Conservation (phyloP, 2,888 invertebrate species). For the Meliscaeva auricollis region DNA sequence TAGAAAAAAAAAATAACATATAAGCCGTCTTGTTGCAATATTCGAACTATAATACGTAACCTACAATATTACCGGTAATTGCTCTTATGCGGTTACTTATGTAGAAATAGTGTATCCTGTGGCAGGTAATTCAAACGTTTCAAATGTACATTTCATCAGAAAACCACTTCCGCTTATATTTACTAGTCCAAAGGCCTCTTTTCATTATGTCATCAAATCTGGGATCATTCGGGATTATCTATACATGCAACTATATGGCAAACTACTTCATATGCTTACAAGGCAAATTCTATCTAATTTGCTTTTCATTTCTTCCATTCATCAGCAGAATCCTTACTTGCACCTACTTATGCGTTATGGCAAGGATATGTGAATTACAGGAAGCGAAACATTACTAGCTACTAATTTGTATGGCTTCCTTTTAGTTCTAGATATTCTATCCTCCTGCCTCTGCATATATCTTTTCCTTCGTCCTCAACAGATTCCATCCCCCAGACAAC, state of each 20-base stretch:
- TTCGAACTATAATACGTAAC: too few relatives aligned
- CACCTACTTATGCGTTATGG: slow-evolving; percentile 25
- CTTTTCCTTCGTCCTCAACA: too few relatives aligned
- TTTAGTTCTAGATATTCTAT: background rate
- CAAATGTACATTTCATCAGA: background rate
- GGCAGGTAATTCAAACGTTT: background rate
- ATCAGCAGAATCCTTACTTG: slow-evolving; percentile 38
- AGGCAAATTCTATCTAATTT: slow-evolving; percentile 48
- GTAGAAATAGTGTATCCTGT: background rate
- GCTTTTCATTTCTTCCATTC: slow-evolving; percentile 25
- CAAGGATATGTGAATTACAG: slow-evolving; percentile 22
- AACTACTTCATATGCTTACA: slow-evolving; percentile 3
- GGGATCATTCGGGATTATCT: background rate
- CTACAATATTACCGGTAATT: background rate
- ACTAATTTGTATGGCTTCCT: slow-evolving; percentile 33
- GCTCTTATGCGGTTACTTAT: background rate
- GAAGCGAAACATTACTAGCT: slow-evolving; percentile 36
- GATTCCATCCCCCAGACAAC: slow-evolving; percentile 4
- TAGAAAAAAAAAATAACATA: too few relatives aligned
- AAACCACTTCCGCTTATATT: slow-evolving; percentile 5
- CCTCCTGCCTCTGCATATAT: too few relatives aligned
- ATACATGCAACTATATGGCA: background rate
- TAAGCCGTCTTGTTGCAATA: too few relatives aligned
- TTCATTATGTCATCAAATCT: slow-evolving; percentile 10
- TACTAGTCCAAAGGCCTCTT: background rate